These are phyloP conservation scores for Altica lythri DNA, from an alignment of 2,888 invertebrate genomes.

Conservation along the genomic window DNA sequence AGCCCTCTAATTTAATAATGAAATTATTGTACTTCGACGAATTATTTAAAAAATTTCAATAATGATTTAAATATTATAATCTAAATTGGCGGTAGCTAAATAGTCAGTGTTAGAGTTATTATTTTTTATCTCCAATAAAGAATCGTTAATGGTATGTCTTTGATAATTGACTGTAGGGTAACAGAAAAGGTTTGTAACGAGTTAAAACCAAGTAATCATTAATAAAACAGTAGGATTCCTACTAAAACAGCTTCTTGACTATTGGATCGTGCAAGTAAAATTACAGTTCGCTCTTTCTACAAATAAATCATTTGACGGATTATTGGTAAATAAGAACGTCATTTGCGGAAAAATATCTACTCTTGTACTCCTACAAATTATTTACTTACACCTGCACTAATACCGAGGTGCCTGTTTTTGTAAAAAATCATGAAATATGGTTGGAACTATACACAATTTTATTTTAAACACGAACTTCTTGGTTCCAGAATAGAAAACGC, in stretches of 20 bases:
- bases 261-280: conserved; percentile 50
- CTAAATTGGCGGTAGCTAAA: too few species aligned
- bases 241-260: conserved; percentile 50
- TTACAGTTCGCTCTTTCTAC: conserved; percentile 45
- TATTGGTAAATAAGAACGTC: conserved; percentile 50
- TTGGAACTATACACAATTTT: conserved; percentile 26
- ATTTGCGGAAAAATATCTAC: conserved; percentile 39
- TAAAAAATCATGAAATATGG: conserved; percentile 33
- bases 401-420: conserved; percentile 30
- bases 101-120: too few species aligned
- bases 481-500: conserved; percentile 28
- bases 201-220: conserved; percentile 49
- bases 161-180: too few species aligned
- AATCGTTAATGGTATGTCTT: neutral
- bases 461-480: conserved; percentile 35
- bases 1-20: too few species aligned
- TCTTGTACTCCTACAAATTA: conserved; percentile 40
- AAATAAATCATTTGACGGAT: conserved; percentile 50
- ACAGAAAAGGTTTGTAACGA: too few species aligned
- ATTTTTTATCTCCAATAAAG: too few species aligned
- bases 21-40: too few species aligned
- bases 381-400: conserved; percentile 42
- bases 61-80: too few species aligned
- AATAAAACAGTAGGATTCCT: conserved; percentile 55
- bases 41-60: too few species aligned